A percentile compares a stretch with the other conserved stretches of the same genome.
Conservation (phyloP, 2,888 invertebrate species). For the Ophion costatus region DNA sequence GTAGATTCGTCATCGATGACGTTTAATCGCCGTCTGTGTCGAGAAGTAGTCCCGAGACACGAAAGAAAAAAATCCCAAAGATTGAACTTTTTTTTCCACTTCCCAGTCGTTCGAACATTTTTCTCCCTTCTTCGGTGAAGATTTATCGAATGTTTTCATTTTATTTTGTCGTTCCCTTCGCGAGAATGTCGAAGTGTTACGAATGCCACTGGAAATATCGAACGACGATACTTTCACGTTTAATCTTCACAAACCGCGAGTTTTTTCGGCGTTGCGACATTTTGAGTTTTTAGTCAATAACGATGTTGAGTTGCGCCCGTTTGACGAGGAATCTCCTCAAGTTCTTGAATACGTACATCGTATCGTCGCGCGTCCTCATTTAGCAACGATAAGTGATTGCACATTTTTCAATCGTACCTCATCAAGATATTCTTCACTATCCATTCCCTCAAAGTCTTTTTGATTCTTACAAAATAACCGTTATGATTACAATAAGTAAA, state of each 20-base stretch:
- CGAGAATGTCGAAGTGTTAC: neutral
- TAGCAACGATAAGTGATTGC: neutral
- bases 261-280: neutral
- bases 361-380: neutral
- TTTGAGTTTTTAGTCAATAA: neutral
- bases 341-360: neutral
- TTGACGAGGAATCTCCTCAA: slow-evolving; percentile 11
- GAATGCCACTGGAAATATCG: neutral
- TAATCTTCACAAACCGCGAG: neutral
- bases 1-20: slow-evolving; percentile 7
- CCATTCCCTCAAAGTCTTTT: slow-evolving; percentile 22
- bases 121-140: neutral
- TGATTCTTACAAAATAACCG: neutral
- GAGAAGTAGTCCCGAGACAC: neutral
- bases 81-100: slow-evolving; percentile 7
- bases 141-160: neutral
- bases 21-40: neutral
- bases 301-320: neutral
- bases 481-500: neutral
- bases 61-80: neutral
- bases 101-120: neutral
- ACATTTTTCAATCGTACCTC: slow-evolving; percentile 3
- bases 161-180: neutral
- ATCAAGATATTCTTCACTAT: neutral
- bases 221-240: neutral